Evolutionary conservation across 2,113 vertebrate species (phyloP).

Genomic region (Mobula birostris): DNA sequence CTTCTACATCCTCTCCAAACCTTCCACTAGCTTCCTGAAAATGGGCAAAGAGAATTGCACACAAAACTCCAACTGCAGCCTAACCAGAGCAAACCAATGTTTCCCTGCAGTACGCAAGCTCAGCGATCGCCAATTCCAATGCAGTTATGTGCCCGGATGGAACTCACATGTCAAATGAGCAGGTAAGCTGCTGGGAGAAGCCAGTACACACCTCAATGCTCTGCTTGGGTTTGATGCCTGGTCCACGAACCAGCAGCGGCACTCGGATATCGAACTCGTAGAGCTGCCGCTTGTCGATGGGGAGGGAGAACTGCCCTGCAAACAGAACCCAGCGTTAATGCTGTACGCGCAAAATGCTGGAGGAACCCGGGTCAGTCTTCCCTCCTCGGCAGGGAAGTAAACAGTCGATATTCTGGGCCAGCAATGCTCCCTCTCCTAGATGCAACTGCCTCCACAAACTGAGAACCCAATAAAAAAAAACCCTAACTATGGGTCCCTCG

Average conservation of each 20-base stretch:
- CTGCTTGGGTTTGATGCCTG: slow-evolving; percentile 60
- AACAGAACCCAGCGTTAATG: neutral
- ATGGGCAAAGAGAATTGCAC: too few relatives aligned
- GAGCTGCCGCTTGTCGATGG: slow-evolving; percentile 66
- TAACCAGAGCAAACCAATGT: neutral
- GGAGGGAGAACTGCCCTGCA: slow-evolving; percentile 68
- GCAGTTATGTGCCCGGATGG: neutral
- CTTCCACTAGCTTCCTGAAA: too few relatives aligned
- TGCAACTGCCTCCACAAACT: neutral
- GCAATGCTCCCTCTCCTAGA: neutral
- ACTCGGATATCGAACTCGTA: slow-evolving; percentile 67
- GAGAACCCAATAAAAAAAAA: too few relatives aligned
- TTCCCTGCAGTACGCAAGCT: too few relatives aligned
- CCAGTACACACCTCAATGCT: slow-evolving; percentile 50
- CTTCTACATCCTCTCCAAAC: too few relatives aligned
- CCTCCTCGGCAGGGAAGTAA: too few relatives aligned
- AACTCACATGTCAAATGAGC: neutral
- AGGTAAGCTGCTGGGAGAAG: neutral
- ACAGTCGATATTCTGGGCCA: too few relatives aligned
- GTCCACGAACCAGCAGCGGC: slow-evolving; percentile 64
- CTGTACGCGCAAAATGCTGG: too few relatives aligned
- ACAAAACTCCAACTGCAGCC: too few relatives aligned
- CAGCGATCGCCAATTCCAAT: too few relatives aligned
- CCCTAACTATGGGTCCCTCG: too few relatives aligned
- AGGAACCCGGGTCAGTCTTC: too few relatives aligned